These are phyloP conservation scores for Anthopleura xanthogrammica DNA, from an alignment of 92 coral and sea anemone species.

Conservation along the genomic window DNA sequence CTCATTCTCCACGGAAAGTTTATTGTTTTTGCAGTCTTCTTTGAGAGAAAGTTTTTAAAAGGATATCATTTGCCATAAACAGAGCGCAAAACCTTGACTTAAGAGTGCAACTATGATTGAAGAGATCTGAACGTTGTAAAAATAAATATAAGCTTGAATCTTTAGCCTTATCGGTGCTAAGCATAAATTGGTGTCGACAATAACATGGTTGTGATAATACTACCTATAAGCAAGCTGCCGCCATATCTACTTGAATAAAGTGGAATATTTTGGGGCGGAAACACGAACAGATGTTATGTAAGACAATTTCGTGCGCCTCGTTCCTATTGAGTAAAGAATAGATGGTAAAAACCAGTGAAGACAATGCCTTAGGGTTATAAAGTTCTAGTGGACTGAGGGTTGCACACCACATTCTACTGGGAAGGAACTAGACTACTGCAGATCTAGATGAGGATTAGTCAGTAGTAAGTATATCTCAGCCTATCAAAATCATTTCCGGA, in stretches of 20 bases:
- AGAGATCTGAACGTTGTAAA: no score
- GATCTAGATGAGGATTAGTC: not conserved
- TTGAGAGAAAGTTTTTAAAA: no score
- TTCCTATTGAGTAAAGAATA: not conserved
- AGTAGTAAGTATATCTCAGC: not conserved
- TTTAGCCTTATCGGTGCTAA: not conserved
- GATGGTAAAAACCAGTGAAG: no score
- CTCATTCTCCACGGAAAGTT: no score
- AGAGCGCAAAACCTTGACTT: no score
- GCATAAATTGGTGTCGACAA: not conserved
- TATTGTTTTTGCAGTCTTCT: no score
- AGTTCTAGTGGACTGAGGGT: not conserved
- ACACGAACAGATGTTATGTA: not conserved
- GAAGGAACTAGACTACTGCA: not conserved
- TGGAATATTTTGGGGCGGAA: not conserved
- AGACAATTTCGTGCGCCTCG: not conserved
- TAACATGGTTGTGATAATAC: not conserved
- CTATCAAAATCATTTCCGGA: not conserved
- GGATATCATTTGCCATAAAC: no score
- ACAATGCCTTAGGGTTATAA: not conserved
- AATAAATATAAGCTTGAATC: no score
- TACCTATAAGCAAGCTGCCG: not conserved
- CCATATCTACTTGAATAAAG: not conserved
- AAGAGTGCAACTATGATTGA: no score
- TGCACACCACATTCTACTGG: not conserved